These are phyloP conservation scores for Odontesthes bonariensis DNA, from an alignment of 2,113 vertebrate species.

Conservation along the genomic window DNA sequence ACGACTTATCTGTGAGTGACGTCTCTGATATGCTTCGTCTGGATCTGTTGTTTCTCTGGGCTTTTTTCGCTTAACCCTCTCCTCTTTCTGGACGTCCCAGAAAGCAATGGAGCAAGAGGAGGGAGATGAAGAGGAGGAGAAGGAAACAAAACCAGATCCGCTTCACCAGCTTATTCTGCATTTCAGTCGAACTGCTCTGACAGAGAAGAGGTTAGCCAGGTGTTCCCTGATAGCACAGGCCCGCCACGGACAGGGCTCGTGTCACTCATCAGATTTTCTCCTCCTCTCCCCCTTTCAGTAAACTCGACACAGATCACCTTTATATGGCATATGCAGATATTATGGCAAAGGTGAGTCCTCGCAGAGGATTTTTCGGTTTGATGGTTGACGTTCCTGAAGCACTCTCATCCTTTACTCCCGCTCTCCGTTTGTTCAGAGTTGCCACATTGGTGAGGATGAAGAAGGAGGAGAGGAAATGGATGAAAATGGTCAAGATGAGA, in stretches of 20 bases:
- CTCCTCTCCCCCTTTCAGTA: conserved; percentile 70
- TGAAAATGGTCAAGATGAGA: conserved; percentile 85
- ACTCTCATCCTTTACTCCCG: not conserved
- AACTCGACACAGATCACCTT: conserved; percentile 85
- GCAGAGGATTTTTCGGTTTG: not conserved
- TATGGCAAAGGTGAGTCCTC: conserved; percentile 83
- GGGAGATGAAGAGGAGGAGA: conserved; percentile 87
- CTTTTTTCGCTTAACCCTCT: not conserved
- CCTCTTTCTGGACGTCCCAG: conserved; percentile 52
- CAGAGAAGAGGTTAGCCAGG: conserved; percentile 89
- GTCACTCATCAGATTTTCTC: not conserved
- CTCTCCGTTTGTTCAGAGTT: conserved; percentile 83
- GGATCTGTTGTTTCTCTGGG: not conserved
- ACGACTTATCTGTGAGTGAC: conserved; percentile 91
- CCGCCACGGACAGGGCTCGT: too few relatives aligned
- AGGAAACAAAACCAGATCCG: conserved; percentile 91
- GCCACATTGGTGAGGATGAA: conserved; percentile 89
- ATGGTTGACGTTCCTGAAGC: not conserved
- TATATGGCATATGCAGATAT: conserved; percentile 87
- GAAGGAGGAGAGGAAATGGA: conserved; percentile 83
- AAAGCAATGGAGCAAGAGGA: conserved; percentile 89
- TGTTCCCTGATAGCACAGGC: not conserved
- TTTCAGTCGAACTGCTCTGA: conserved; percentile 93
- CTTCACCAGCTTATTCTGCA: conserved; percentile 95
- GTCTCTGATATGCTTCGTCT: not conserved